A percentile compares a stretch with the other conserved stretches of the same genome.
Evolutionary conservation across 1,140 invertebrate genomes (phyloP).

Genomic region (Dendroctonus ponderosae): DNA sequence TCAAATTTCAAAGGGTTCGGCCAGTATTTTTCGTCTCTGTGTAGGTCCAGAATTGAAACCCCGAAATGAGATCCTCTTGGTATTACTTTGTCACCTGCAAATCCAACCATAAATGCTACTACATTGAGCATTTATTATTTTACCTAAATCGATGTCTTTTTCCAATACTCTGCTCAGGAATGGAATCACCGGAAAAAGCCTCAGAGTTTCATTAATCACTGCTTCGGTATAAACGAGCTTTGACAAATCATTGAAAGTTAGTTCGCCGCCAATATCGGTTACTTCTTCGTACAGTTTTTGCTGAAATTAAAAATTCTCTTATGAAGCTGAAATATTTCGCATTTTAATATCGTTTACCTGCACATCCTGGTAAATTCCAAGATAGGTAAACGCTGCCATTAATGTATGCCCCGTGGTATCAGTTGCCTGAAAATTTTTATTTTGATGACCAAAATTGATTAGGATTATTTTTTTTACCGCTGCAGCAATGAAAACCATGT

Average conservation of each 20-base stretch:
- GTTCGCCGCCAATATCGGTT: neutral
- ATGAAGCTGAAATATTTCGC: neutral
- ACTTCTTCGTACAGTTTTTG: neutral
- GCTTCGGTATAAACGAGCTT: neutral
- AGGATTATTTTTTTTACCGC: neutral
- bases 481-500: neutral
- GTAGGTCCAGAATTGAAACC: conserved; percentile 23
- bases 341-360: neutral
- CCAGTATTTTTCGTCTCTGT: conserved; percentile 33
- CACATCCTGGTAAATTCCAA: neutral
- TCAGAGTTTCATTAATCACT: neutral
- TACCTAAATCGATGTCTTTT: neutral
- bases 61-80: conserved; percentile 19
- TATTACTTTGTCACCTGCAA: conserved; percentile 7
- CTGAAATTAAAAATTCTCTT: neutral
- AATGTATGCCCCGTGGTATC: neutral
- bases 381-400: neutral
- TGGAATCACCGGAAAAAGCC: neutral
- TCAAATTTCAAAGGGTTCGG: conserved; percentile 60
- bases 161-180: neutral
- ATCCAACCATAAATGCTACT: neutral
- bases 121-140: neutral
- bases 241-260: neutral
- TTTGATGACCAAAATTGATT: neutral
- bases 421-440: neutral